These are phyloP conservation scores for Clarias magur DNA, from an alignment of 2,113 vertebrate species.

Conservation along the genomic window DNA sequence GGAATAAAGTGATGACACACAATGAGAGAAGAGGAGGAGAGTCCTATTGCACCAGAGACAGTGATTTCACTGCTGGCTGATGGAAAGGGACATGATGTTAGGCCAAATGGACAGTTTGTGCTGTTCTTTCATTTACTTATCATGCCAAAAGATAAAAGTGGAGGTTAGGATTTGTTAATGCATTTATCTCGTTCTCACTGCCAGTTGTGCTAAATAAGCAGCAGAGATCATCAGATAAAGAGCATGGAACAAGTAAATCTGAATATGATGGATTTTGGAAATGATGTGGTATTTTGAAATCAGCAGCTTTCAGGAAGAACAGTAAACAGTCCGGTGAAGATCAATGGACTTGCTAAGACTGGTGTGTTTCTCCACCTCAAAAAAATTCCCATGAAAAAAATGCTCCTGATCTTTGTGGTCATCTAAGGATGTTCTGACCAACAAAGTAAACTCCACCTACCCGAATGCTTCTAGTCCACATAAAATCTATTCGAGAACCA, in stretches of 20 bases:
- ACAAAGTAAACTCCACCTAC: slow-evolving; percentile 16
- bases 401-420: background rate
- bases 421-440: slow-evolving; percentile 2
- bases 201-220: slow-evolving; percentile 2
- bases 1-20: slow-evolving; percentile 28
- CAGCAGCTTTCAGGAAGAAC: background rate
- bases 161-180: background rate
- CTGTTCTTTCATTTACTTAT: background rate
- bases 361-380: background rate
- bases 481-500: background rate
- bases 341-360: background rate
- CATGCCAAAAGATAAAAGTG: background rate
- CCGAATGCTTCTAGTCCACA: background rate
- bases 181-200: background rate
- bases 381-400: slow-evolving; percentile 1
- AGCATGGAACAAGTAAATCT: background rate
- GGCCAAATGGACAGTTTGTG: background rate
- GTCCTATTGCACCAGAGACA: background rate
- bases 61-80: slow-evolving; percentile 22
- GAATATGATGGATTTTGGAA: background rate
- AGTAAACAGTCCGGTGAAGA: background rate
- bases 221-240: slow-evolving; percentile 19
- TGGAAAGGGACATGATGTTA: background rate
- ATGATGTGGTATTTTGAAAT: background rate
- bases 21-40: background rate